Conservation (phyloP, 2,113 vertebrate genomes). For the Oryctolagus cuniculus region DNA sequence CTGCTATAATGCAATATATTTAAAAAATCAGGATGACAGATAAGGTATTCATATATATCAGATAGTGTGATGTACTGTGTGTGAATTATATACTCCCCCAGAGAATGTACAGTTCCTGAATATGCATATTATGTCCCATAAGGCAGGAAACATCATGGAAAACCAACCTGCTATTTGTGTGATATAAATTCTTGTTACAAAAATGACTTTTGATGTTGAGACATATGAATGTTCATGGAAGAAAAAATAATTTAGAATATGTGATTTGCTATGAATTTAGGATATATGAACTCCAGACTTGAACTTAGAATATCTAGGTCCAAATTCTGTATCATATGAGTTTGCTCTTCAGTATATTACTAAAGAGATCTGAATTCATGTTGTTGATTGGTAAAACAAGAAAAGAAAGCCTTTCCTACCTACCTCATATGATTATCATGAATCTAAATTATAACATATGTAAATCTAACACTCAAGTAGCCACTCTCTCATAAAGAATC, state of each 20-base stretch:
- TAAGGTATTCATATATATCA: not conserved
- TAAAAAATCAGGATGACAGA: not conserved
- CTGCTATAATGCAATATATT: not conserved
- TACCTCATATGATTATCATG: not conserved
- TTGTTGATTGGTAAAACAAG: constrained; percentile 15
- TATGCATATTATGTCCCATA: not conserved
- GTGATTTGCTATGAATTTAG: not conserved
- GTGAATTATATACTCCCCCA: not conserved
- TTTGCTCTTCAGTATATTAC: not conserved
- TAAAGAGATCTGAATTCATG: not conserved
- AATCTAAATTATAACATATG: not conserved
- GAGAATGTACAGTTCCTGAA: not conserved
- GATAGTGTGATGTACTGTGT: constrained; percentile 3
- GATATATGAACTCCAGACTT: not conserved
- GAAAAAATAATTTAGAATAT: constrained; percentile 40
- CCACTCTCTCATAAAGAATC: not conserved
- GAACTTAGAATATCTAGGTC: not conserved
- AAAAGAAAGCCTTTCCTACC: not conserved
- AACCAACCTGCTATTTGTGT: not conserved
- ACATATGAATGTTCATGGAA: not conserved
- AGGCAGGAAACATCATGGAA: not conserved
- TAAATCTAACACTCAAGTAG: not conserved
- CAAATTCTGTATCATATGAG: not conserved
- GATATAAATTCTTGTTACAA: not conserved
- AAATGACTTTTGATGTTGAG: constrained; percentile 38